Base-by-base conservation (phyloP, 2,797 vertebrate genomes). In the Alca torda region DNA sequence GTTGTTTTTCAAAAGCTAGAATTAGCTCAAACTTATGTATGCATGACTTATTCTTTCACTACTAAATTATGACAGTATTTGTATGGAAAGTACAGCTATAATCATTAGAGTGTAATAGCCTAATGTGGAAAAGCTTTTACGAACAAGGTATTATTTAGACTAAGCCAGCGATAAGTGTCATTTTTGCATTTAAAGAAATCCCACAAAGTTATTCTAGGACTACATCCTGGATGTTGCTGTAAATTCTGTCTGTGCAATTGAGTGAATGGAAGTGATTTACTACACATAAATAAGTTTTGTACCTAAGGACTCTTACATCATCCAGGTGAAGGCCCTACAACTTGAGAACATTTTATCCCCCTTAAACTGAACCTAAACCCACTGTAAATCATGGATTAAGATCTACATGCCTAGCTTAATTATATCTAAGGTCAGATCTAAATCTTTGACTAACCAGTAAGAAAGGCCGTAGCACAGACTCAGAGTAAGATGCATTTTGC, bases 81-180 rank as follows among this genome's bases (percentile, higher is more conserved):
- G 50, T 87, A 91, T 87, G 70, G 82, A 90, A 96, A 96, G 77
- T 90, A 83, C 53, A 65, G 88, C 85, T 81, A 92, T 90, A 85
- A 91, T 69, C 93, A 92, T 94, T 68, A 93, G 24, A 78, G 26
- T 54, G 15, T 80, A 83, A 94, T 60, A 65, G 67, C 46, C 56
- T 96, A 83, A 97, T 75, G 50, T 81, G 35, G 41, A 91, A 96
- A 97, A 95, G 75, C 91, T 97, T 95, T 96, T 83, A 92, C 54
- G 51, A 96, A 64, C 73, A 88, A 79, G 53, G n/a, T 91, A 77
- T 76, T 88, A 95, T 87, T 92, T 85, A 87, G 91, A 84, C 59
- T 61, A 45, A 83, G 20, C 15, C 67, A 94, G 61, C 0, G 1
- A 65, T 91, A 80, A 17, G 10, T 77, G 28, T 68, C 2, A 1